Percentiles rank a stretch among this genome's conserved stretches.
phyloP scores from a whole-genome alignment of 2,888 invertebrate genomes.

The Pyrrhopygopsis socrates region DNA sequence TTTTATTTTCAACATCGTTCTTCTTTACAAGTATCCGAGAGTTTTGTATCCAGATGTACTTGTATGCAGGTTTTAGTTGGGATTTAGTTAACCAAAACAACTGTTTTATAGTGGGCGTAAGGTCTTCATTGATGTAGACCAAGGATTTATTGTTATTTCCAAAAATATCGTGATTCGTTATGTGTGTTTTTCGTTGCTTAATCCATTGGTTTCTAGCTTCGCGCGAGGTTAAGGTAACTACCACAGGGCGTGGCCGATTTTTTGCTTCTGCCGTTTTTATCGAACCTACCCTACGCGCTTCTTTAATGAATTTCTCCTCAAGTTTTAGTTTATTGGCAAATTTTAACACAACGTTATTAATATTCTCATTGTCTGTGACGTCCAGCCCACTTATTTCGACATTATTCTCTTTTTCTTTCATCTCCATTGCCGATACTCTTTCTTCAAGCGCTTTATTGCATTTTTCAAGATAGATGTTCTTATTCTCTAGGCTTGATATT shows the following conservation, averaged over 20 bases:
- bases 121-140: slow-evolving; percentile 7
- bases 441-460: slow-evolving; percentile 58
- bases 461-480: slow-evolving; percentile 61
- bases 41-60: slow-evolving; percentile 20
- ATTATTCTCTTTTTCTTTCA: slow-evolving; percentile 51
- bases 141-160: neutral
- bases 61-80: neutral
- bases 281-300: slow-evolving; percentile 37
- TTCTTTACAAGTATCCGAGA: slow-evolving; percentile 3
- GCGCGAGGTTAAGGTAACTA: neutral
- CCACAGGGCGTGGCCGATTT: neutral
- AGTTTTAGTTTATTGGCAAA: slow-evolving; percentile 35
- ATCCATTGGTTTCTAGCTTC: neutral
- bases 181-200: neutral
- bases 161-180: neutral
- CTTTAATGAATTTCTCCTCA: slow-evolving; percentile 16
- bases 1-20: slow-evolving; percentile 18
- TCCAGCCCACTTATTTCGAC: slow-evolving; percentile 52
- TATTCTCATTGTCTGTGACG: neutral
- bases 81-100: slow-evolving; percentile 12
- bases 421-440: slow-evolving; percentile 29
- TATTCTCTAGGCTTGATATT: slow-evolving; percentile 50
- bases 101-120: neutral
- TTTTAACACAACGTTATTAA: neutral
- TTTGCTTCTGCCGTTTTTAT: neutral